Percentiles rank a stretch among this genome's conserved stretches.
phyloP scores from a whole-genome alignment of 2,113 vertebrate genomes.

The Hiodon tergisus region DNA sequence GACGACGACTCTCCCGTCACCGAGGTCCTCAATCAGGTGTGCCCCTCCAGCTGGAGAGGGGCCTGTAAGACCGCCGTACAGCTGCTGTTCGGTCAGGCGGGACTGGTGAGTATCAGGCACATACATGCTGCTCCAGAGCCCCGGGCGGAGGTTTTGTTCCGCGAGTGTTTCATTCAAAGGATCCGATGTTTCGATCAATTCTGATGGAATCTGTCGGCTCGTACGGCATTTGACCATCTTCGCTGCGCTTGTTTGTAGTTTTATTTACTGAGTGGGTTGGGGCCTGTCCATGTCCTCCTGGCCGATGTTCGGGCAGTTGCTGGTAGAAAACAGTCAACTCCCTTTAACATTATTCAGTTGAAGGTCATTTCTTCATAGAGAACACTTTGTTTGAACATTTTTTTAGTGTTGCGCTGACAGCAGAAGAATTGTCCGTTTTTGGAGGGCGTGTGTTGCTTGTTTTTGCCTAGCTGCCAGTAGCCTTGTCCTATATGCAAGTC shows the following conservation, averaged over 20 bases:
- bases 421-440: neutral
- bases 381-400: neutral
- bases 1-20: slow-evolving; percentile 89
- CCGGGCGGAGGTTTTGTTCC: too few relatives aligned
- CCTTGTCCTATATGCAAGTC: slow-evolving; percentile 16
- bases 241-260: too few relatives aligned
- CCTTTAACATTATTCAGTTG: neutral
- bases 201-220: too few relatives aligned
- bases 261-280: neutral
- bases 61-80: slow-evolving; percentile 98
- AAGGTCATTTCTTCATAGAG: neutral
- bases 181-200: too few relatives aligned
- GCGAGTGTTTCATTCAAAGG: too few relatives aligned
- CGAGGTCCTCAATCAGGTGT: slow-evolving; percentile 94
- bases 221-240: too few relatives aligned
- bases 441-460: neutral
- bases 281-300: neutral
- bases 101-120: slow-evolving; percentile 77
- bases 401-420: neutral
- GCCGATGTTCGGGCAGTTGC: neutral
- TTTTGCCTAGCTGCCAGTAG: neutral
- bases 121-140: too few relatives aligned
- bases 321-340: neutral
- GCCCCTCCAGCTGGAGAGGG: slow-evolving; percentile 93
- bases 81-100: slow-evolving; percentile 91